Base-by-base conservation (phyloP, 2,888 invertebrate species). In the Athalia rosae region DNA sequence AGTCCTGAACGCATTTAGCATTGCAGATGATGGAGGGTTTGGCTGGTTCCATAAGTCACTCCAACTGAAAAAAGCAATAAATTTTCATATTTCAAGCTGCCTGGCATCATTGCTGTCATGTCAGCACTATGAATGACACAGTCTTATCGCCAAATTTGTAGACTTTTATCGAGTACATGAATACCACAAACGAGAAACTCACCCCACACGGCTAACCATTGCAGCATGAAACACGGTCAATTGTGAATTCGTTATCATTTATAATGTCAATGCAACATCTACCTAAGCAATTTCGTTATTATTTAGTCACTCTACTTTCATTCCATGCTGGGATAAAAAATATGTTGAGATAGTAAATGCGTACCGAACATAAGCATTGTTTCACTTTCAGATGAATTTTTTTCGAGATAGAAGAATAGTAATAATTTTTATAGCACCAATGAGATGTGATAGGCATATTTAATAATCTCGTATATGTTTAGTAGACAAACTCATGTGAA, bases 201-300 rank as follows among this genome's bases (percentile, higher is more conserved):
- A 92, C 92, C 92, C 90, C 91, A 89, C 91, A 91, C 83, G 91
- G 91, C 92, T 92, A 89, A 85, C 87, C 85, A 88, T 85, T 78
- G 91, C 91, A 90, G 91, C 91, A 90, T 91, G 91, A 89, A 91
- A 91, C 88, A 91, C 88, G 87, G 86, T 89, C 87, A 84, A 87
- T 86, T 79, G 83, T 88, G 79, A 88, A 88, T 87, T 85, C 79
- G 86, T 88, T 87, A 87, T 82, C 82, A 82, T 83, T 82, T 81
- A 83, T 73, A 82, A 77, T 77, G 15, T 58, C 41, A 53, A 13
- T 64, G n/a, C 11, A 66, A 64, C 71, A 74, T 62, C 62, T 64
- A 79, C 28, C 53, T 76, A 71, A 9, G 8, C 1, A 41, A 67
- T 50, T 9, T 64, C 58, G 79, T 9, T 7, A 64, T 45, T 56